Conservation (phyloP, 2,113 vertebrate genomes). For the Ammodytes marinus region DNA sequence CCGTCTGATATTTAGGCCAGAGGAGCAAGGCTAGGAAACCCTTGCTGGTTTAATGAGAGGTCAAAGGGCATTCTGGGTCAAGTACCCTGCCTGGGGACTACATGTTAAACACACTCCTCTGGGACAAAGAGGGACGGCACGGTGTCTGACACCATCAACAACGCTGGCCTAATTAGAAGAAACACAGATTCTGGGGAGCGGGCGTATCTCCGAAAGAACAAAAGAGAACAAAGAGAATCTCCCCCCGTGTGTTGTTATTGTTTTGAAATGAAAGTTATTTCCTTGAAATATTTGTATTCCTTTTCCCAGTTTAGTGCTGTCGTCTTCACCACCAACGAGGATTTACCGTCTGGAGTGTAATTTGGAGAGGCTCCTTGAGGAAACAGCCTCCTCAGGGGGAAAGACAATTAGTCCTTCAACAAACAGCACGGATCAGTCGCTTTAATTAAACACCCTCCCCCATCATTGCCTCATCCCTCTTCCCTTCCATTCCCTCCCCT, state of each 20-base stretch:
- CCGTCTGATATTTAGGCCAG: slow-evolving; percentile 49
- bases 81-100: slow-evolving; percentile 71
- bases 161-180: slow-evolving; percentile 78
- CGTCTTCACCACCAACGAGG: slow-evolving; percentile 67
- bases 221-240: slow-evolving; percentile 65
- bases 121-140: slow-evolving; percentile 63
- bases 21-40: slow-evolving; percentile 32
- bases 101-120: slow-evolving; percentile 76
- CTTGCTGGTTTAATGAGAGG: slow-evolving; percentile 73
- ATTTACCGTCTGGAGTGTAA: slow-evolving; percentile 80
- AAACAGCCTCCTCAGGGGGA: slow-evolving; percentile 80
- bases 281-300: slow-evolving; percentile 62
- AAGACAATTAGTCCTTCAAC: slow-evolving; percentile 85
- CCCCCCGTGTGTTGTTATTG: slow-evolving; percentile 55
- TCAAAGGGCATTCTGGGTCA: slow-evolving; percentile 79
- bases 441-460: slow-evolving; percentile 86
- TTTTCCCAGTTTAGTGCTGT: slow-evolving; percentile 49
- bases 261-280: slow-evolving; percentile 70
- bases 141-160: slow-evolving; percentile 71
- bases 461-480: slow-evolving; percentile 65
- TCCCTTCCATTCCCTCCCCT: slow-evolving; percentile 50
- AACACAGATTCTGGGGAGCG: slow-evolving; percentile 53
- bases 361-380: slow-evolving; percentile 77
- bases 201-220: slow-evolving; percentile 40
- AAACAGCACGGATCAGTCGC: slow-evolving; percentile 84